Percentiles rank a stretch among this genome's conserved stretches.
Evolutionary conservation across 2,888 invertebrate species (phyloP).

Genomic region (Periphyllus acericola): DNA sequence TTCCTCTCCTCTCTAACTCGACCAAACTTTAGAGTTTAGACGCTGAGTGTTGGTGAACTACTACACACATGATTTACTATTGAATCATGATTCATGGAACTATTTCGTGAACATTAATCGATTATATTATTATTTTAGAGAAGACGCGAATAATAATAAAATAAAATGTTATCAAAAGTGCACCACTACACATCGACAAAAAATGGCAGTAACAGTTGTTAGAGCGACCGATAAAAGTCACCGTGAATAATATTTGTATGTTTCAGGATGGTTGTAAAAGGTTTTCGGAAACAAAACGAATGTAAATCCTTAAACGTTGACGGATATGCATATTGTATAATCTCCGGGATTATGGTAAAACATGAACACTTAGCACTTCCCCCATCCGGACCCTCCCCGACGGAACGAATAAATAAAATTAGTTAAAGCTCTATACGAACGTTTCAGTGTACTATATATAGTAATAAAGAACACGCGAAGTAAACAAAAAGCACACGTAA

Average conservation of each 20-base stretch:
- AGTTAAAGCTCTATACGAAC: too few relatives aligned
- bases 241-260: neutral
- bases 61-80: neutral
- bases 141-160: too few relatives aligned
- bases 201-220: too few relatives aligned
- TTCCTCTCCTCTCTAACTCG: too few relatives aligned
- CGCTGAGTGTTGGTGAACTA: neutral
- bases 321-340: neutral
- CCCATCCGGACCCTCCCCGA: too few relatives aligned
- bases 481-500: too few relatives aligned
- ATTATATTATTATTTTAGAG: neutral
- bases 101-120: neutral
- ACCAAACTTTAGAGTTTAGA: neutral
- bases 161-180: too few relatives aligned
- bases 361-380: neutral
- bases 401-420: too few relatives aligned
- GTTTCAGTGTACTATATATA: too few relatives aligned
- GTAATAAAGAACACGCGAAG: too few relatives aligned
- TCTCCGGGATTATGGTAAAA: neutral
- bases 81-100: neutral
- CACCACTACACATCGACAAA: too few relatives aligned
- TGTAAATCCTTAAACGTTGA: neutral
- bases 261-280: neutral
- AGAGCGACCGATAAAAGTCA: neutral
- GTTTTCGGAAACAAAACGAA: neutral